Evolutionary conservation across 2,797 vertebrate genomes (phyloP), one percentile per base, ranked within the genome.

Genomic region (Rhinophrynus dorsalis): DNA sequence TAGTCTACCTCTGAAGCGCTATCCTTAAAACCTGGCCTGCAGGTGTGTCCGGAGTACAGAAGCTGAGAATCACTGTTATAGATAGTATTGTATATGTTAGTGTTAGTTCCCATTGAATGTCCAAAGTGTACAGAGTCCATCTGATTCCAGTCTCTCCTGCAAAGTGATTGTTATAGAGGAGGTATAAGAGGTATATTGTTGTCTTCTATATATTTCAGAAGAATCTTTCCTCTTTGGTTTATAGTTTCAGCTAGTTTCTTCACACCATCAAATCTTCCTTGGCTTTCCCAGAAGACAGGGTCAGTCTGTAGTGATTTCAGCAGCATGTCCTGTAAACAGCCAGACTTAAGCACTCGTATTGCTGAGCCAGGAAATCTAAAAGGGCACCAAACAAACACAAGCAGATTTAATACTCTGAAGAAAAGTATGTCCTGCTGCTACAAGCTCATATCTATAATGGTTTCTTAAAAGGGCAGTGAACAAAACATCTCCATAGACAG

Each of bases 261-360:
- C 68, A 98, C 83, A 11, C 93, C 90, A 0, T 48, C 18, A 0
- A 75, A 64, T 0, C 94, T 90, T 0, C 94, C 93, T 17, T 78
- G 90, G 80, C 86, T 93, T 5, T 90, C 80, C 96, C 96, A 98
- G 80, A 98, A 88, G 77, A 92, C 90, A 2, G 17, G 82, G 81
- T 98, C 96, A 17, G 78, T 38, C 37, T 74, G 88, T 20, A 98
- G 84, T 0, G 95, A 98, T 40, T 57, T 82, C 38, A 96, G 85
- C 69, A 98, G 90, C 78, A 91, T 84, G 69, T 61, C 86, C 77
- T 88, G 85, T 74, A 96, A 82, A 42, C 94, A 94, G 58, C 94
- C 94, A 0, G 96, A 96, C 44, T 4, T 75, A 5, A 98, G 89
- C 2, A 81, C 77, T 3, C 81, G 86, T 81, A 96, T 84, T 0